Evolutionary conservation across 2,113 vertebrate species (phyloP), one percentile per base, ranked within the genome.

Genomic region (Pagrus major): DNA sequence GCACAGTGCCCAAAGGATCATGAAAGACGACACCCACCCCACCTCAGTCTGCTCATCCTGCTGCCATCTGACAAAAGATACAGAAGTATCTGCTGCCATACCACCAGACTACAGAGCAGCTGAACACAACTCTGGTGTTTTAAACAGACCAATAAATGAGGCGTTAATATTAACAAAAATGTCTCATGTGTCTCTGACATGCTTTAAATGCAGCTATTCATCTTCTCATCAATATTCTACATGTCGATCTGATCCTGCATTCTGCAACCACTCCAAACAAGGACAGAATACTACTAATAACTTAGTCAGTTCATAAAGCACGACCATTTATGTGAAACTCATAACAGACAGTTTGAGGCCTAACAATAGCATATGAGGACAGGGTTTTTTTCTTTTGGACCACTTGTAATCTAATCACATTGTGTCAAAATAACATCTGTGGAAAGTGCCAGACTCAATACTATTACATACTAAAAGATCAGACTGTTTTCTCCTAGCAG

Each of bases 271-370:
- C 5, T 25, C 1, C 52, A 49, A 41, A 37, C 42, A 52, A 37
- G 63, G 44, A 37, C 46, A 55, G n/a, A 64, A 69, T n/a, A 39
- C 21, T 8, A 0, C 55, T 49, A 21, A 37, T 49, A 21, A 37
- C 27, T 41, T 39, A 3, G 9, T 25, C 31, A 68, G 18, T 72
- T 75, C 65, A 68, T 63, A 64, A 58, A 76, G 80, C 54, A 49
- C 16, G 14, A 31, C 20, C 27, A 41, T 9, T 52, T n/a, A 15
- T 46, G 31, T 35, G 20, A 46, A 71, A 60, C 7, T 12, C 63
- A 65, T 55, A 25, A 42, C 16, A 44, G 29, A 18, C 20, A 31
- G 29, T 11, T 21, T 37, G 21, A 2, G 29, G 58, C 16, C 39
- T 37, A 78, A 60, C 35, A 67, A 67, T 37, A 25, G 49, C 46